Evolutionary conservation across 2,888 invertebrate species (phyloP).

Genomic region (Crematogaster levior): DNA sequence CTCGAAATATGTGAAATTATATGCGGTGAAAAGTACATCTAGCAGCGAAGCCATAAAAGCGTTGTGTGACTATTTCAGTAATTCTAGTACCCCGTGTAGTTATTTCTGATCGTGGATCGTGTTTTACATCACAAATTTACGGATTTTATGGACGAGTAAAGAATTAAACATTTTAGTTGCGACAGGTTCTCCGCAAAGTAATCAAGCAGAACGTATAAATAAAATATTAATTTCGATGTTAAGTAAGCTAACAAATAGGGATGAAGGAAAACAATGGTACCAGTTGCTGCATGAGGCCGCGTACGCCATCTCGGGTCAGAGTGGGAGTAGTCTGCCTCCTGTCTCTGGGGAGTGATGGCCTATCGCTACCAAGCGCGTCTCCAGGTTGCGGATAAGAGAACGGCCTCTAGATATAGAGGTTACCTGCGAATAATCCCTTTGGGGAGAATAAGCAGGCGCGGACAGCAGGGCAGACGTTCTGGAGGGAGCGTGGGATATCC

Average conservation of each 20-base stretch:
- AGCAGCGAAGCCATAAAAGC: constrained; percentile 56
- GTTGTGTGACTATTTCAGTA: constrained; percentile 50
- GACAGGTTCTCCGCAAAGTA: constrained; percentile 69
- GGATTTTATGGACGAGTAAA: constrained; percentile 57
- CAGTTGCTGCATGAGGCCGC: no score
- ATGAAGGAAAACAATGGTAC: no score
- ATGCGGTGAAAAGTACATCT: constrained; percentile 61
- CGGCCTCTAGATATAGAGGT: no score
- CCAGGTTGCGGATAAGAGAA: no score
- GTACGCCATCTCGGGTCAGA: no score
- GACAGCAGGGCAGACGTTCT: no score
- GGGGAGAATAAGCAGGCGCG: no score
- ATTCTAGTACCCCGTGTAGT: constrained; percentile 58
- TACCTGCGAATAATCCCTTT: no score
- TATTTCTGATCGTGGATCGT: constrained; percentile 64
- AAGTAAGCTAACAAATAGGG: constrained; percentile 53
- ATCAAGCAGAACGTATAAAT: constrained; percentile 70
- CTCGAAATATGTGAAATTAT: constrained; percentile 74
- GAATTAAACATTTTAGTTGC: constrained; percentile 64
- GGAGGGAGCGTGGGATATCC: no score
- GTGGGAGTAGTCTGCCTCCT: no score
- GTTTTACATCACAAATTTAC: constrained; percentile 68
- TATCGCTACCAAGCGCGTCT: no score
- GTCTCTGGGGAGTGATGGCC: no score
- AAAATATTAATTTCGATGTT: constrained; percentile 61